Evolutionary conservation across 2,113 vertebrate species (phyloP).

Genomic region (Rutilus rutilus): DNA sequence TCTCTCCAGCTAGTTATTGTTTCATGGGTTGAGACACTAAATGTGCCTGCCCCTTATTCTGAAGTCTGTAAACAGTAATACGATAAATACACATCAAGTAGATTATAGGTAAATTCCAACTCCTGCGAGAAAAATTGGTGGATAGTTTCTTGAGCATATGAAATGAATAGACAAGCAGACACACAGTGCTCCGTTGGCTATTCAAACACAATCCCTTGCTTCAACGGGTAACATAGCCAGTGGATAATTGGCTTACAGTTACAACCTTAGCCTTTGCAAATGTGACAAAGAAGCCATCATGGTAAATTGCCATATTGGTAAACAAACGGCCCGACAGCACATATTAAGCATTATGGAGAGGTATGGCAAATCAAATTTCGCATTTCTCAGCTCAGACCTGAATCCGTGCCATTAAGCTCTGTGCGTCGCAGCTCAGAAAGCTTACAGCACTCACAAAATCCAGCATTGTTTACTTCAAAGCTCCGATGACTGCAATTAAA

Average conservation of each 20-base stretch:
- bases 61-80: neutral
- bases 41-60: neutral
- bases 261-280: conserved; percentile 6
- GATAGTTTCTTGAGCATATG: neutral
- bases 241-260: conserved; percentile 37
- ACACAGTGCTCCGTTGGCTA: neutral
- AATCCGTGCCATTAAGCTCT: conserved; percentile 11
- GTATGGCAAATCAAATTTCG: conserved; percentile 29
- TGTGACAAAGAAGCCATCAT: conserved; percentile 15
- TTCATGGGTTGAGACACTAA: neutral
- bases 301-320: conserved; percentile 3
- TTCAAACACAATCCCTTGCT: conserved; percentile 13
- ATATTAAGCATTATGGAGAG: neutral
- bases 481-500: conserved; percentile 65
- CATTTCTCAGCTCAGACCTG: conserved; percentile 36
- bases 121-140: neutral
- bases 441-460: conserved; percentile 64
- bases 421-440: conserved; percentile 42
- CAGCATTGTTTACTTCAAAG: conserved; percentile 64
- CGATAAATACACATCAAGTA: conserved; percentile 3
- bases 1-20: neutral
- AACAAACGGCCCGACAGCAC: conserved; percentile 4
- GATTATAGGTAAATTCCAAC: conserved; percentile 4
- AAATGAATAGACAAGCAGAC: conserved; percentile 1
- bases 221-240: neutral